Percentiles rank a stretch among this genome's conserved stretches.
These are phyloP conservation scores for Galeopsomyia nigrocyanea DNA, from an alignment of 2,888 invertebrate genomes.

Conservation along the genomic window DNA sequence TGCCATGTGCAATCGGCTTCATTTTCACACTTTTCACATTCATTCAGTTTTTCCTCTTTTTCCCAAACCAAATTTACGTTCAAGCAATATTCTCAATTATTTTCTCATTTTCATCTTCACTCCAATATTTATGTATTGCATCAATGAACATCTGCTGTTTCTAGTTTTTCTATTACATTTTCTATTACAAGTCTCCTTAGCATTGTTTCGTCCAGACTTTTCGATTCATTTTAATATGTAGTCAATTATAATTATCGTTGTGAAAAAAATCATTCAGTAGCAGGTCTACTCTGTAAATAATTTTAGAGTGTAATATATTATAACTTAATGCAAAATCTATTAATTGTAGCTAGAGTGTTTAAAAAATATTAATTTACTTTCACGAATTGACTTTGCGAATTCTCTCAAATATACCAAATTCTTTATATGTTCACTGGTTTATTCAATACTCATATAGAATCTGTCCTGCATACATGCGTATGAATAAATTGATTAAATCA, in stretches of 20 bases:
- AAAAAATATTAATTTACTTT: constrained; percentile 4
- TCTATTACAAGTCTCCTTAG: constrained; percentile 20
- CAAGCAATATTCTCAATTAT: too few species aligned
- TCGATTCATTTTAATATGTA: neutral
- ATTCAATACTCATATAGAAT: constrained; percentile 10
- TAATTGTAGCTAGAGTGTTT: constrained; percentile 24
- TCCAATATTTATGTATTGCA: too few species aligned
- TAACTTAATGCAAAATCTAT: neutral
- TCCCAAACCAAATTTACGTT: too few species aligned
- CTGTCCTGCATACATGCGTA: neutral
- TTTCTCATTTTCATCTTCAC: too few species aligned
- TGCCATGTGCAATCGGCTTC: too few species aligned
- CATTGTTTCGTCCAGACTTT: neutral
- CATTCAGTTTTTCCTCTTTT: too few species aligned
- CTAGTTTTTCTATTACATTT: neutral
- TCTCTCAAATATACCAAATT: constrained; percentile 30
- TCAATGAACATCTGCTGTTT: too few species aligned
- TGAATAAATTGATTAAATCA: neutral
- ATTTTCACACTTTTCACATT: too few species aligned
- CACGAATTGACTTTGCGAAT: constrained; percentile 25
- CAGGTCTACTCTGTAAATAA: constrained; percentile 30
- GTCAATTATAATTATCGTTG: neutral
- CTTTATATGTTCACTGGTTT: too few species aligned
- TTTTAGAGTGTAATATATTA: constrained; percentile 11
- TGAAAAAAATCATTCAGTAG: constrained; percentile 14